These are phyloP conservation scores for Poeciliopsis presidionis DNA, from an alignment of 2,797 vertebrate species.

Conservation along the genomic window DNA sequence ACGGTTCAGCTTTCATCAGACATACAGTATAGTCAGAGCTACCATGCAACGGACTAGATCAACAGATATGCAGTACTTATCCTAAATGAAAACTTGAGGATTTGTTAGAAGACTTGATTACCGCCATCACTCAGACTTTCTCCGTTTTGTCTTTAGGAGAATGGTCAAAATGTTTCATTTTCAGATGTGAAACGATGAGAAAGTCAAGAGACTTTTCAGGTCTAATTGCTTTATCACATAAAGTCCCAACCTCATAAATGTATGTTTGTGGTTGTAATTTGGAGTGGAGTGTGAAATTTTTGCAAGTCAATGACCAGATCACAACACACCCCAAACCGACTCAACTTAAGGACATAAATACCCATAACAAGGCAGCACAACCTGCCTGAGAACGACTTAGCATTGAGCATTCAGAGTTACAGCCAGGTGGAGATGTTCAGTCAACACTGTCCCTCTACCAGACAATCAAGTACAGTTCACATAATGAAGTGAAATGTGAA, in stretches of 20 bases:
- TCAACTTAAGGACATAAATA: background rate
- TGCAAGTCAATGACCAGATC: background rate
- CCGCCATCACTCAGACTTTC: background rate
- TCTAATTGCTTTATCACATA: background rate
- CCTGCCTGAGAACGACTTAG: background rate
- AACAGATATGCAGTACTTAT: too few relatives aligned
- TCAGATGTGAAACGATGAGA: background rate
- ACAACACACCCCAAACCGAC: background rate
- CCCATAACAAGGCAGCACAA: background rate
- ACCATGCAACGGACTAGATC: too few relatives aligned
- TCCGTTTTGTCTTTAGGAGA: background rate
- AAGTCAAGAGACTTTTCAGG: background rate
- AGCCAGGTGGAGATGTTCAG: slow-evolving; percentile 6
- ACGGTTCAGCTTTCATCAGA: too few relatives aligned
- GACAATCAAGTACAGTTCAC: background rate
- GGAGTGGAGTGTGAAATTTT: background rate
- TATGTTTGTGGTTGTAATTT: background rate
- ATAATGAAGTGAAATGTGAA: slow-evolving; percentile 2
- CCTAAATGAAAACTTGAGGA: background rate
- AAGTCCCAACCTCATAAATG: background rate
- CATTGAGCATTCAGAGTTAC: background rate
- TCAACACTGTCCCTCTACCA: background rate
- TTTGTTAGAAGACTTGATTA: background rate
- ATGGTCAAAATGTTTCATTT: background rate
- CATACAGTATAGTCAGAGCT: too few relatives aligned